These are phyloP conservation scores for sheep (Ovis aries) DNA, from an alignment of 2,113 vertebrate genomes.

Conservation along the genomic window ARS-UI_Ramb_v3.0 NC_056055.1:231976501-231977000, in stretches of 20 bases:
- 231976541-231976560: not conserved
- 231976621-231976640: conserved; percentile 96
- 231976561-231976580: conserved; percentile 82
- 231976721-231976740: conserved; percentile 87
- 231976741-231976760: conserved; percentile 90
- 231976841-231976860: conserved; percentile 87
- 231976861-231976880: conserved; percentile 89
- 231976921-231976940: not conserved
- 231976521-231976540: not conserved
- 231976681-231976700: conserved; percentile 90
- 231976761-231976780: conserved; percentile 91
- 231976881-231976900: conserved; percentile 87
- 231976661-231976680: conserved; percentile 89
- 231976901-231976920: not conserved
- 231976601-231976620: conserved; percentile 94
- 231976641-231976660: conserved; percentile 92
- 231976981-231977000: not conserved
- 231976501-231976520: not conserved
- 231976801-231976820: conserved; percentile 87
- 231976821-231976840: conserved; percentile 69
- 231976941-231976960: not conserved
- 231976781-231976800: conserved; percentile 85
- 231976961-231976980: not conserved
- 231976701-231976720: conserved; percentile 87
- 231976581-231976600: conserved; percentile 94